Evolutionary conservation across 1,140 invertebrate genomes (phyloP), one percentile per base, ranked within the genome.

Genomic region (Tyrophagus putrescentiae): DNA sequence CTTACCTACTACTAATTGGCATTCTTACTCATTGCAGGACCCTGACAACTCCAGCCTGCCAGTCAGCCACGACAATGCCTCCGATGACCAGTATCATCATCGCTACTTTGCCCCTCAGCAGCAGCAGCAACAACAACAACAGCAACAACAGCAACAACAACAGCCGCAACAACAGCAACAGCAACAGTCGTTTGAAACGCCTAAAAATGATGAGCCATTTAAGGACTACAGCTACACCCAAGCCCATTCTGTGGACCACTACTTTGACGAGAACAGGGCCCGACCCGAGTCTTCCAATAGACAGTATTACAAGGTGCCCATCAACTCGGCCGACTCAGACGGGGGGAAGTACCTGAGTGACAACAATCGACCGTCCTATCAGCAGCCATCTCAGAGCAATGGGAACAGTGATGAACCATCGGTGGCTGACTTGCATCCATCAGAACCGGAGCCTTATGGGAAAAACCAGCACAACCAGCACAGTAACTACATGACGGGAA

Each of bases 71-170:
- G 45, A 48, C 18, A 18, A 29, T 48, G 45, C 13, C 13, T 29
- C 45, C 7, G 7, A 48, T 48, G 7, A 48, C 45, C 45, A 48
- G 7, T 48, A 48, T 48, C 45, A 48, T 48, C 45, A 48, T 21
- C 45, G 45, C 7, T 48, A 48, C 18, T 18, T 48, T 6, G 21
- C 45, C 7, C 7, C 7, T 7, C 45, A 48, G 18, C 45, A n/a
- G n/a, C n/a, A n/a, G n/a, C n/a, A n/a, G n/a, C n/a, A n/a, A n/a
- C n/a, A n/a, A n/a, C n/a, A n/a, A n/a, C n/a, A n/a, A n/a, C n/a
- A n/a, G n/a, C n/a, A n/a, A n/a, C n/a, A n/a, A n/a, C n/a, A n/a
- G n/a, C n/a, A n/a, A n/a, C n/a, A n/a, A n/a, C n/a, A n/a, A n/a
- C n/a, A n/a, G n/a, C n/a, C n/a, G n/a, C n/a, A n/a, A n/a, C n/a